Conservation (phyloP, 2,113 vertebrate genomes). For the Nicator chloris region DNA sequence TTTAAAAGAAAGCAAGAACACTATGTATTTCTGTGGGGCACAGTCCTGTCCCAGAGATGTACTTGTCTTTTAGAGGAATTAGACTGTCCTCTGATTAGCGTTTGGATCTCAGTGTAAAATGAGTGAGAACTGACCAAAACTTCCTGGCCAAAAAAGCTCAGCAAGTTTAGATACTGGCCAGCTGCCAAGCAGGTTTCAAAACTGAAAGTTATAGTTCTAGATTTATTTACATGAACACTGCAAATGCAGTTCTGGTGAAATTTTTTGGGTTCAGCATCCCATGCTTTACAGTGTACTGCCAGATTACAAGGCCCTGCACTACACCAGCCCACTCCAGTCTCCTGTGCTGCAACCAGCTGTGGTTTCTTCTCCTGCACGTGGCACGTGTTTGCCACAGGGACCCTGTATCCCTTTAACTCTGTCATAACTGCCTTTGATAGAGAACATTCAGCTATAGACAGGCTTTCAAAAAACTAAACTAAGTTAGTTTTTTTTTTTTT, state of each 20-base stretch:
- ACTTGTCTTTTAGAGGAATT: background rate
- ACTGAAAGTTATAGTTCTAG: background rate
- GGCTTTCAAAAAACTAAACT: background rate
- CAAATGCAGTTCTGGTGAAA: background rate
- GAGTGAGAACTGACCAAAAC: background rate
- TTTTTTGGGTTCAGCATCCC: background rate
- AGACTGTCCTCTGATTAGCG: background rate
- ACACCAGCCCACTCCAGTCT: background rate
- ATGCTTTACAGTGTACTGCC: background rate
- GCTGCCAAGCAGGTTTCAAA: background rate
- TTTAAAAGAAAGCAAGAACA: background rate
- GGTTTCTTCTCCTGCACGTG: background rate
- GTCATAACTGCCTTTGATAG: background rate
- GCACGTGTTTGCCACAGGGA: background rate
- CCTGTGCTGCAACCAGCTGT: accelerated
- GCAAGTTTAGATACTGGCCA: background rate
- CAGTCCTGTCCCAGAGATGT: background rate
- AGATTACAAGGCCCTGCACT: background rate
- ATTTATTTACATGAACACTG: background rate
- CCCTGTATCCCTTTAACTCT: background rate
- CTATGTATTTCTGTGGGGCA: background rate
- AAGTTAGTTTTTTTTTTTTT: background rate
- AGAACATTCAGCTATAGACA: background rate
- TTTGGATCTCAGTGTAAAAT: background rate
- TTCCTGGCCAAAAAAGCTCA: background rate